Evolutionary conservation across 2,797 vertebrate genomes (phyloP).

Genomic region (Alcedo quadribrachys): DNA sequence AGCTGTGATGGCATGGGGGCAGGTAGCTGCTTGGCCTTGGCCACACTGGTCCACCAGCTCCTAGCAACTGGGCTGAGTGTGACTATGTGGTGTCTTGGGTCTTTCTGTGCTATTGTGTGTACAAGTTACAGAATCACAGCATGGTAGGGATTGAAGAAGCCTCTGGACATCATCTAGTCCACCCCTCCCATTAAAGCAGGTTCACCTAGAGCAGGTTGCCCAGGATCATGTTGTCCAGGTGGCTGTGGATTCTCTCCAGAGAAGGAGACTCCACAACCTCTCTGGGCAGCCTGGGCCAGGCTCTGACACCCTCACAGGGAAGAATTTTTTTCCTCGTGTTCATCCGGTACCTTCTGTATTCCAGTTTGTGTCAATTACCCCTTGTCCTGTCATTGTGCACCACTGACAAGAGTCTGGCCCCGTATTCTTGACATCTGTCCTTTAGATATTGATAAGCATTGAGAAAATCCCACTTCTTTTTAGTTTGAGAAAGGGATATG

Average conservation of each 20-base stretch:
- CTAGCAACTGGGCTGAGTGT: not conserved
- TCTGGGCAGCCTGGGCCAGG: not conserved
- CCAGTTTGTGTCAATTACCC: not conserved
- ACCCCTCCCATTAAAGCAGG: not conserved
- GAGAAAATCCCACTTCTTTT: not conserved
- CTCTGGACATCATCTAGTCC: not conserved
- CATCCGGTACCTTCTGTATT: not conserved
- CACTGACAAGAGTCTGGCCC: not conserved
- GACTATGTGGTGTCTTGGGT: rapidly evolving
- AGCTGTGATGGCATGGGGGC: rapidly evolving
- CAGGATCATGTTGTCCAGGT: not conserved
- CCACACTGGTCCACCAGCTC: not conserved
- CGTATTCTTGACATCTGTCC: not conserved
- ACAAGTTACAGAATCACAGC: not conserved
- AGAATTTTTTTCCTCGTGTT: not conserved
- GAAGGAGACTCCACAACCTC: not conserved
- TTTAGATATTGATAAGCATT: not conserved
- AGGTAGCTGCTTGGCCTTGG: not conserved
- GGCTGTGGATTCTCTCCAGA: not conserved
- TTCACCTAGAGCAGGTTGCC: not conserved
- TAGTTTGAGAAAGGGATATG: not conserved
- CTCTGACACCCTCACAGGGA: not conserved
- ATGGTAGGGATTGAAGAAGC: not conserved
- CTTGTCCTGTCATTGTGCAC: not conserved
- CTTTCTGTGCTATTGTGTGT: not conserved